Evolutionary conservation across 2,888 invertebrate species (phyloP), one percentile per base, ranked within the genome.

Genomic region (Parnassius mnemosyne): DNA sequence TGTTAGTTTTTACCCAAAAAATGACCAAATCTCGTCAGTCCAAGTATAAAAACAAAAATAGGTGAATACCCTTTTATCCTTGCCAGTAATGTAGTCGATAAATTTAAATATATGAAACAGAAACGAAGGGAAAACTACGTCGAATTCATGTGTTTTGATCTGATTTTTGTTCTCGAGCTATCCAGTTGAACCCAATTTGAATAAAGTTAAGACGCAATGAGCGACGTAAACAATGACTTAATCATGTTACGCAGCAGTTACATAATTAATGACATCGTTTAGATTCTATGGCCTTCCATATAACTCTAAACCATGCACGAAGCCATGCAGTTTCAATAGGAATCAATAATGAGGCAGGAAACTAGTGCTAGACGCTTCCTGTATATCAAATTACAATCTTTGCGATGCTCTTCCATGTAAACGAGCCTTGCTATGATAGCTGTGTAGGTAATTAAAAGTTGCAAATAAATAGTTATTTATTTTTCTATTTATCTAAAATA

Each of bases 311-410:
- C 34, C 34, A 34, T 34, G 34, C 34, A n/a, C 58, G 54, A 63
- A 55, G 63, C 58, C 63, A 44, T 58, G 63, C 63, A 44, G 55
- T 63, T 54, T 54, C 44, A 62, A 53, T 49, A 58, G 46, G 63
- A 63, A 58, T 63, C 63, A 54, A 63, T 63, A 63, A 63, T 58
- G 63, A 63, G 42, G 50, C 63, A 62, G 62, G 62, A 57, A 62
- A 62, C 57, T 58, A 50, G 62, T 62, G 62, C 54, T 62, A 61
- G 49, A 53, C 50, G 62, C 57, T 62, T 62, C 62, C 62, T 53
- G 57, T 62, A 62, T 62, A 62, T 62, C 62, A 52, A 41, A 53
- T 62, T 57, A 62, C 62, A 57, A 57, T 62, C 62, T 57, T 53
- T 7, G 5, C 46, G 25, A 62, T 53, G 43, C 53, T 53, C 13